These are phyloP conservation scores for Carabus problematicus DNA, from an alignment of 2,888 invertebrate genomes.

Conservation along the genomic window DNA sequence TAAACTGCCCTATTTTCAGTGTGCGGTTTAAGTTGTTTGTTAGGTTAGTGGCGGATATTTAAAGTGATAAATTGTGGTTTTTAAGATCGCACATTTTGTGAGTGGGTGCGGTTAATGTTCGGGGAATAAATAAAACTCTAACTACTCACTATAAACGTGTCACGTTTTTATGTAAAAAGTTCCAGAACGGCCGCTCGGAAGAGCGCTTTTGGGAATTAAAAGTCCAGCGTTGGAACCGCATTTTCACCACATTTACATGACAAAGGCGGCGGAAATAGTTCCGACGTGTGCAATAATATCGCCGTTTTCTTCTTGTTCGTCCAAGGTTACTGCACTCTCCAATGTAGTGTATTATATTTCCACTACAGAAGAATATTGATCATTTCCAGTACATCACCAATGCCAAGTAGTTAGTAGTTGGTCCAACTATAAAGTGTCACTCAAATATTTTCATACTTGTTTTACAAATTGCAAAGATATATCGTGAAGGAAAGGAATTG, in stretches of 20 bases:
- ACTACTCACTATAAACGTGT: neutral
- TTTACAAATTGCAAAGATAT: no score
- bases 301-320: neutral
- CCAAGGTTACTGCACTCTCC: neutral
- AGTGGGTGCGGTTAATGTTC: neutral
- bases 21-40: no score
- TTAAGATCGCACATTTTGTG: neutral
- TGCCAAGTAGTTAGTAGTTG: no score
- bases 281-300: slow-evolving; percentile 11
- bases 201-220: slow-evolving; percentile 14
- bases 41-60: no score
- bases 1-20: no score
- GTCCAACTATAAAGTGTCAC: no score
- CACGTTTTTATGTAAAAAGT: neutral
- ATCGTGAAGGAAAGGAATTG: no score
- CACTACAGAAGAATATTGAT: no score
- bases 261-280: slow-evolving; percentile 9
- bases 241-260: slow-evolving; percentile 11
- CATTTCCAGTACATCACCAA: no score
- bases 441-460: no score
- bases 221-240: slow-evolving; percentile 6
- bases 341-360: neutral
- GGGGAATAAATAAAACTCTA: slow-evolving; percentile 1
- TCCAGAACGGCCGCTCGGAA: neutral
- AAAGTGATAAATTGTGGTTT: no score